Evolutionary conservation across 2,113 vertebrate species (phyloP).

Genomic region (Tyto alba): DNA sequence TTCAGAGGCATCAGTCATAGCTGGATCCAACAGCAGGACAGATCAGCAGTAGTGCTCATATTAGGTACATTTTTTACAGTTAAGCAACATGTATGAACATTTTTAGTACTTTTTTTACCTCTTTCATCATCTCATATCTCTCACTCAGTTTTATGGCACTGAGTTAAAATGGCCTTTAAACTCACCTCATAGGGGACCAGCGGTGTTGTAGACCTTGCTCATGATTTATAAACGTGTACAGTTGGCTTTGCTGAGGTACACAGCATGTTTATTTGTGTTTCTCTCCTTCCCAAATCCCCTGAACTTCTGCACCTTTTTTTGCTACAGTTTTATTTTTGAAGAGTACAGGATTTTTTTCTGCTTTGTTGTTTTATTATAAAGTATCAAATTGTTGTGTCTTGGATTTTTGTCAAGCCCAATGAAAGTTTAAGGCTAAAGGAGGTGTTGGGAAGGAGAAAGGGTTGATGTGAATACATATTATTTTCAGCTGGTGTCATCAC

Average conservation of each 20-base stretch:
- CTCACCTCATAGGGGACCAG: not conserved
- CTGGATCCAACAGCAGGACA: not conserved
- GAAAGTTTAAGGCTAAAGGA: not conserved
- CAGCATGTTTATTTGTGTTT: not conserved
- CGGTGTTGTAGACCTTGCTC: not conserved
- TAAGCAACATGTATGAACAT: not conserved
- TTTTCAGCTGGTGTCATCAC: not conserved
- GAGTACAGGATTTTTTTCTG: not conserved
- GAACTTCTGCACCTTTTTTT: not conserved
- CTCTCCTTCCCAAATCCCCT: not conserved
- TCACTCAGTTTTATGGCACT: not conserved
- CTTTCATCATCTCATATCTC: not conserved
- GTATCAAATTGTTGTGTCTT: not conserved
- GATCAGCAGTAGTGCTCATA: not conserved
- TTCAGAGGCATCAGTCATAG: not conserved
- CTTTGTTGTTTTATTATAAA: not conserved
- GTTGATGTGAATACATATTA: not conserved
- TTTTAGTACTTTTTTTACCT: not conserved
- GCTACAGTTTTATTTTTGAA: not conserved
- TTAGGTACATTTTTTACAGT: not conserved
- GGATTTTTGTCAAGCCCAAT: not conserved
- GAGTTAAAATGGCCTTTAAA: conserved; percentile 1
- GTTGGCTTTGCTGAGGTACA: not conserved
- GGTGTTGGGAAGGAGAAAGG: not conserved
- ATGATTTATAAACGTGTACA: not conserved